Evolutionary conservation across 2,888 invertebrate species (phyloP).

Genomic region (Amorpha juglandis): DNA sequence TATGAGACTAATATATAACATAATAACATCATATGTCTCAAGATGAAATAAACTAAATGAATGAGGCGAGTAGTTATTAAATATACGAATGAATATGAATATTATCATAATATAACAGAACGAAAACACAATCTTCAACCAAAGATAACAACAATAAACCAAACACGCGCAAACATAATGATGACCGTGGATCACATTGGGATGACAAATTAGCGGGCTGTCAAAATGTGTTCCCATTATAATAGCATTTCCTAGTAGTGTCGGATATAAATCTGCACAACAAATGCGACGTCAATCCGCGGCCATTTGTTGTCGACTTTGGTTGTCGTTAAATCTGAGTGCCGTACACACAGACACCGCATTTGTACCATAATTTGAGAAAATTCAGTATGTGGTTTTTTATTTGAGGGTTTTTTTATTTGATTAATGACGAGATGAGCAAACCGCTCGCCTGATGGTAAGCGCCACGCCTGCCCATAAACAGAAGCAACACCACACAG

Average conservation of each 20-base stretch:
- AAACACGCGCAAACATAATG: conserved; percentile 1
- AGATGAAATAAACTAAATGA: no score
- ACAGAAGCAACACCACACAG: no score
- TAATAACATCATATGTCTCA: no score
- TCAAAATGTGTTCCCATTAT: conserved; percentile 64
- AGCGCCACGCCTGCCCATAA: no score
- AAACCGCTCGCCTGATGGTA: no score
- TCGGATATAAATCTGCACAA: conserved; percentile 78
- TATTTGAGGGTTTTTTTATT: no score
- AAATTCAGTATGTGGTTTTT: no score
- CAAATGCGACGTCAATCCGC: conserved; percentile 80
- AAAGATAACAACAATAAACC: neutral
- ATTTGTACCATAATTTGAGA: conserved; percentile 27
- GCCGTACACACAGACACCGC: conserved; percentile 49
- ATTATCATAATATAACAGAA: neutral
- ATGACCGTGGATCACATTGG: conserved; percentile 32
- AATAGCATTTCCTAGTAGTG: conserved; percentile 71
- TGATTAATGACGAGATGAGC: no score
- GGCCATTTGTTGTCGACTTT: conserved; percentile 69
- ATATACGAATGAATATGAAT: no score
- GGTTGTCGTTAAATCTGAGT: conserved; percentile 59
- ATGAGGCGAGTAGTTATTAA: no score
- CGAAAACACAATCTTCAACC: neutral
- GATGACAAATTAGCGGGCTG: conserved; percentile 57
- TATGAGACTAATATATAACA: no score